Evolutionary conservation across 2,888 invertebrate species (phyloP).

Genomic region (Drosophila peninsularis): DNA sequence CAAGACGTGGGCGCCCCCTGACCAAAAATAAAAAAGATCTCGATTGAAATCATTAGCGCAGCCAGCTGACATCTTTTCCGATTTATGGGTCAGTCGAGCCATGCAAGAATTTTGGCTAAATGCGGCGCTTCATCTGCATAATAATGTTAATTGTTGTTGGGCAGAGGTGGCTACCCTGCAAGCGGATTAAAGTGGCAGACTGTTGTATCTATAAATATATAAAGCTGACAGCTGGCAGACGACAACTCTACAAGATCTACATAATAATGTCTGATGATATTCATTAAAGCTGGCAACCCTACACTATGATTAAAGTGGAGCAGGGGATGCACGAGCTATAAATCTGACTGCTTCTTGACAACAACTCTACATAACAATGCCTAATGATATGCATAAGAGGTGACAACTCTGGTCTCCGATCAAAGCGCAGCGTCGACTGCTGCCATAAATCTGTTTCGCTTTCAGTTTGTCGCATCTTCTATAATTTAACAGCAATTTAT

Average conservation of each 20-base stretch:
- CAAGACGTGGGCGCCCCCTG: conserved; percentile 63
- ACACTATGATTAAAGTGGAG: too few species aligned
- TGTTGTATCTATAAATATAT: not conserved
- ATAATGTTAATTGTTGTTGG: conserved; percentile 44
- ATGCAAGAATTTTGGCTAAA: conserved; percentile 27
- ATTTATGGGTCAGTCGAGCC: conserved; percentile 67
- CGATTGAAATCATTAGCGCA: conserved; percentile 56
- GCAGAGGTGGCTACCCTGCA: conserved; percentile 36
- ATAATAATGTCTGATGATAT: not conserved
- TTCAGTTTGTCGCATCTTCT: conserved; percentile 34
- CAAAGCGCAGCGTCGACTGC: conserved; percentile 7
- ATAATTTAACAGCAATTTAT: conserved; percentile 74
- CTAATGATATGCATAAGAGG: not conserved
- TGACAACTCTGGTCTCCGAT: conserved; percentile 9
- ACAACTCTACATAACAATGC: not conserved
- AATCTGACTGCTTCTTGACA: not conserved
- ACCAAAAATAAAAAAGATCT: conserved; percentile 8
- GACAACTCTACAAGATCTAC: not conserved
- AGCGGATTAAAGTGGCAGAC: not conserved
- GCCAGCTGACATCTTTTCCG: conserved; percentile 61
- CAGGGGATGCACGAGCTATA: not conserved
- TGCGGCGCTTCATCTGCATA: conserved; percentile 29
- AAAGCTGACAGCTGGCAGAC: not conserved
- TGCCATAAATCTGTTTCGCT: conserved; percentile 35
- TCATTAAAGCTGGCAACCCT: not conserved